Evolutionary conservation across 2,888 invertebrate species (phyloP).

Genomic region (Callyntrura guangdongensis): DNA sequence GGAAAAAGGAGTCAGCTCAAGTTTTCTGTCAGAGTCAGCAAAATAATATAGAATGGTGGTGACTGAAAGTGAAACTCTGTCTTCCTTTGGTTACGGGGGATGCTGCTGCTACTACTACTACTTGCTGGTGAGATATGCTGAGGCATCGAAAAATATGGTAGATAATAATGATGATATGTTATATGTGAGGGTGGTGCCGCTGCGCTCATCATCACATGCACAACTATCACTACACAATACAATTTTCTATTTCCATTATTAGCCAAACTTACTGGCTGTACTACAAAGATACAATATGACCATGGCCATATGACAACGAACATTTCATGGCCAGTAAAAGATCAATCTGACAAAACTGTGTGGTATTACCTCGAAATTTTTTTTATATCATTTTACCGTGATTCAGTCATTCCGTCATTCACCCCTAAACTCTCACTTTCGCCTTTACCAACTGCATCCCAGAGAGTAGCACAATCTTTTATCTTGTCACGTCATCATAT

Average conservation of each 20-base stretch:
- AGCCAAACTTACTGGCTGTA: too few relatives aligned
- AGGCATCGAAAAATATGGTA: slow-evolving; percentile 10
- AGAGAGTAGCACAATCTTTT: not conserved
- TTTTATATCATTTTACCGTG: not conserved
- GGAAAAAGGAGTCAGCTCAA: not conserved
- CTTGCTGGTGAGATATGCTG: slow-evolving; percentile 3
- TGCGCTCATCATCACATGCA: slow-evolving; percentile 18
- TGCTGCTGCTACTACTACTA: not conserved
- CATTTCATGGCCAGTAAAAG: slow-evolving; percentile 8
- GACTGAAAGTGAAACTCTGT: not conserved
- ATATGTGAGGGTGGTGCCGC: not conserved
- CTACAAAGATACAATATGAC: not conserved
- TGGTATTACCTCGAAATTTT: not conserved
- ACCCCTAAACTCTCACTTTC: slow-evolving; percentile 43
- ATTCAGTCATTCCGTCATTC: slow-evolving; percentile 33
- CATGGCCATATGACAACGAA: not conserved
- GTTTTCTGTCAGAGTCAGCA: slow-evolving; percentile 49
- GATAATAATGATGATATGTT: too few relatives aligned
- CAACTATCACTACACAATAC: slow-evolving; percentile 2
- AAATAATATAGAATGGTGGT: not conserved
- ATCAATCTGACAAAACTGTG: not conserved
- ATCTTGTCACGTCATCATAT: not conserved
- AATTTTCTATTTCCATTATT: not conserved
- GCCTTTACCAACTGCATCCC: not conserved
- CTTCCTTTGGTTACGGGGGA: not conserved